phyloP scores from a whole-genome alignment of 23 tunicate species.

The Botrylloides violaceus region DNA sequence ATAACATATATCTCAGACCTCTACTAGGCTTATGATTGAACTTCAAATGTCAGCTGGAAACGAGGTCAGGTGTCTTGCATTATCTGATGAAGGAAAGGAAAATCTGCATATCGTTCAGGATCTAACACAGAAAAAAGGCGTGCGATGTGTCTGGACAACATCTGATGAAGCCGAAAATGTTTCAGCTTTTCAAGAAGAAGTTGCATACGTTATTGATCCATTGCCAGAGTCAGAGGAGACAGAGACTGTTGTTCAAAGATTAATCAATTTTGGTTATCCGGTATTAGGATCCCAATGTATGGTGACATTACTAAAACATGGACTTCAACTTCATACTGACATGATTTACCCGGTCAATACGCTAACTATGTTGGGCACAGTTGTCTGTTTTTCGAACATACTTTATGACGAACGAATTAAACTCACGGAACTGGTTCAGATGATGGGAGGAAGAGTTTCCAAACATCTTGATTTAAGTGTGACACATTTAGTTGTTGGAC shows the following conservation, averaged over 20 bases:
- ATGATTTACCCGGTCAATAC: slow-evolving; percentile 61
- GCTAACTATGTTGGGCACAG: slow-evolving; percentile 52
- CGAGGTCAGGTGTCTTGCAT: slow-evolving; percentile 48
- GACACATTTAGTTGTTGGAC: slow-evolving; percentile 75
- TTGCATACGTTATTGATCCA: slow-evolving; percentile 74
- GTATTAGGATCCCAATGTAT: slow-evolving; percentile 82
- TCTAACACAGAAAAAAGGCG: not conserved
- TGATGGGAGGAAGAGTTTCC: slow-evolving; percentile 77
- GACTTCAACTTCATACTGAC: slow-evolving; percentile 30
- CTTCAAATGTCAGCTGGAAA: slow-evolving; percentile 26
- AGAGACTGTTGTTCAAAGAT: slow-evolving; percentile 37
- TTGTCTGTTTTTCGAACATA: slow-evolving; percentile 74
- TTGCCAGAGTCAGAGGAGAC: slow-evolving; percentile 31
- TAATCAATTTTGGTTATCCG: slow-evolving; percentile 46
- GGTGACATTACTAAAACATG: slow-evolving; percentile 56
- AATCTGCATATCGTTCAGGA: slow-evolving; percentile 48
- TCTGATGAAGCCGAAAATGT: slow-evolving; percentile 19
- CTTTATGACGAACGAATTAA: slow-evolving; percentile 36
- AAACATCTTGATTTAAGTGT: slow-evolving; percentile 34
- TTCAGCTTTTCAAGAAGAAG: slow-evolving; percentile 33
- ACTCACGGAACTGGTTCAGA: slow-evolving; percentile 34
- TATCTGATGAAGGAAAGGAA: slow-evolving; percentile 72
- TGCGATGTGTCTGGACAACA: slow-evolving; percentile 25
- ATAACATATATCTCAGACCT: too few relatives aligned
- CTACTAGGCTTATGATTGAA: too few relatives aligned